phyloP scores from a whole-genome alignment of 2,113 vertebrate species.

The Tachuris rubrigastra region DNA sequence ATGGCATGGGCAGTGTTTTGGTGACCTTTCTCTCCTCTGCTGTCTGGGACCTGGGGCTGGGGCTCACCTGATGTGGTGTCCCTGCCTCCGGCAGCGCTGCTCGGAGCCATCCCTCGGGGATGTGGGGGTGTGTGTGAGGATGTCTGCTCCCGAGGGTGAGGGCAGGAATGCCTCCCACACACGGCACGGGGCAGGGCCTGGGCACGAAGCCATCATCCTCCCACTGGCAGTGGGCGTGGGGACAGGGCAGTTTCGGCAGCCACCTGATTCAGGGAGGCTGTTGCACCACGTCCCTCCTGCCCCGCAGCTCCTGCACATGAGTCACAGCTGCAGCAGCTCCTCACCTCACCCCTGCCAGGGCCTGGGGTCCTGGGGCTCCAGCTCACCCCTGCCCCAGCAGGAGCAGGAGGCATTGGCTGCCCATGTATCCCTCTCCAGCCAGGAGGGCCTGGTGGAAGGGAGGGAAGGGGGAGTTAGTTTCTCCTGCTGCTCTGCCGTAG shows the following conservation, averaged over 20 bases:
- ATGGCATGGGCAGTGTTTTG: not conserved
- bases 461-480: not conserved
- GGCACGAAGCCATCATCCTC: not conserved
- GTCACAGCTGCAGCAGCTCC: not conserved
- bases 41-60: not conserved
- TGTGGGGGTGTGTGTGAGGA: fast-evolving
- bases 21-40: not conserved
- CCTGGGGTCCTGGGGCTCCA: not conserved
- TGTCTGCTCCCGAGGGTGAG: not conserved
- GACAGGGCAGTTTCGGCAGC: slow-evolving; percentile 40
- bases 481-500: fast-evolving
- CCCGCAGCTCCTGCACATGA: not conserved
- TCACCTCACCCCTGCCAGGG: not conserved
- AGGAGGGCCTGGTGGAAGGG: not conserved
- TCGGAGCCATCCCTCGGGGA: fast-evolving
- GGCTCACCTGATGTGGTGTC: not conserved
- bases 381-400: not conserved
- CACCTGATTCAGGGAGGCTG: not conserved
- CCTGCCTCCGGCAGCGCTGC: not conserved
- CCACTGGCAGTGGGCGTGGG: not conserved
- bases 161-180: not conserved
- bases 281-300: not conserved
- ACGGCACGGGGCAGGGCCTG: not conserved
- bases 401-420: fast-evolving
- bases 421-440: fast-evolving